Conservation (phyloP, 2,113 vertebrate species). For the Mustelus asterias region DNA sequence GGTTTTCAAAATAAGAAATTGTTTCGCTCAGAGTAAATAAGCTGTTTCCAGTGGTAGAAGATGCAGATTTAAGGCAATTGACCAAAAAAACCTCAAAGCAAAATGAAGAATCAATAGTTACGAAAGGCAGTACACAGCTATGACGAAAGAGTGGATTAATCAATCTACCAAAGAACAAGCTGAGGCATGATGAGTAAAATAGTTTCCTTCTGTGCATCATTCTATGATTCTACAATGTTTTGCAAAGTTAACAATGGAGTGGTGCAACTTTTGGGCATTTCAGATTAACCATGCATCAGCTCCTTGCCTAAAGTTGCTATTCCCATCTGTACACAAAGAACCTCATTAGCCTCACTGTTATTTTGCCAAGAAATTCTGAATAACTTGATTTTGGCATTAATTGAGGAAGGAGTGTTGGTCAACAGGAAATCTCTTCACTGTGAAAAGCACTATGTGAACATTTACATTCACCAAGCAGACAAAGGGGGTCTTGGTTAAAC, state of each 20-base stretch:
- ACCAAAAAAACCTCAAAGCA: neutral
- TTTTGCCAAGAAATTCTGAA: neutral
- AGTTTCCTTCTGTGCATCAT: neutral
- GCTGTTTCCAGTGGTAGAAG: neutral
- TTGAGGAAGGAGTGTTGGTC: neutral
- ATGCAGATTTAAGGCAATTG: neutral
- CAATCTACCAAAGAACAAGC: neutral
- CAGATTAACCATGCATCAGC: neutral
- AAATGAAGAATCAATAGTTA: too few species aligned
- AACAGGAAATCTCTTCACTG: neutral
- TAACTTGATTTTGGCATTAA: neutral
- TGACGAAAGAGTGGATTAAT: neutral
- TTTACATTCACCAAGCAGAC: neutral
- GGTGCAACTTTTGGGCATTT: neutral
- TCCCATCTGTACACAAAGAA: neutral
- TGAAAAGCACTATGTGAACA: neutral
- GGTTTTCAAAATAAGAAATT: neutral
- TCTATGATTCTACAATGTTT: neutral
- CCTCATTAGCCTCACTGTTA: neutral
- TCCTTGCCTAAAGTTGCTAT: neutral
- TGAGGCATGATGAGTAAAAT: neutral
- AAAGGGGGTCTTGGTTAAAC: too few species aligned
- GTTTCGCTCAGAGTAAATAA: neutral
- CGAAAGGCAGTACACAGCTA: neutral
- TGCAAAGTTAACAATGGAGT: neutral